Evolutionary conservation across 2,888 invertebrate species (phyloP), one percentile per base, ranked within the genome.

Genomic region (Scrobipalpa costella): DNA sequence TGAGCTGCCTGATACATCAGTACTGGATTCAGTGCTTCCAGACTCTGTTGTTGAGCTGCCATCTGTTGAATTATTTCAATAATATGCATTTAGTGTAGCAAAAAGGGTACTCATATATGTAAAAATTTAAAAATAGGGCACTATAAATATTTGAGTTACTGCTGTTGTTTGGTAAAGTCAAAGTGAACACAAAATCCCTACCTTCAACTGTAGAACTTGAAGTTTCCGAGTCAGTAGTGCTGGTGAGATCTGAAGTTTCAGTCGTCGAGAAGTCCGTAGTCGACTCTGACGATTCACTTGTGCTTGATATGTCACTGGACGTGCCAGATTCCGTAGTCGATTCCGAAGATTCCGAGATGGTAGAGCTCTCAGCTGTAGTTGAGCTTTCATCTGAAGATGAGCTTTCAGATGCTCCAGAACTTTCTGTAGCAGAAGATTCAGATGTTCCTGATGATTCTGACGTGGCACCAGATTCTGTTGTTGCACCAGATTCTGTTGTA

Each of bases 401-500:
- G 44, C 57, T 17, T 50, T 19, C 60, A 38, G 59, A 33, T n/a
- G 62, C 52, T 3, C 21, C 55, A 17, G 17, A 47, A n/a, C 40
- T 52, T 55, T 57, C 59, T 19, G 64, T 65, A 33, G 61, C 65
- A 3, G 62, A 60, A 8, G 65, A 52, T 47, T 63, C 62, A 33
- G 61, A 61, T 27, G 63, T 57, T 36, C 55, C 52, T 44, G 61
- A 57, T 19, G 63, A 63, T 63, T 47, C 72, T 13, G 72, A 74
- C 5, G 77, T 75, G 11, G 44, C 60, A 9, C n/a, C 44, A 19
- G 34, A 17, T 15, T 40, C 64, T 17, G 62, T 64, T 15, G 66
- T 64, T 63, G 27, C 27, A 27, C 65, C 67, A 57, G 71, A 69
- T 60, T 66, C 57, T 0, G 58, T 64, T 61, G 71, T 69, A 60